Evolutionary conservation across 2,797 vertebrate genomes (phyloP).

Genomic region (Gorsachius magnificus): DNA sequence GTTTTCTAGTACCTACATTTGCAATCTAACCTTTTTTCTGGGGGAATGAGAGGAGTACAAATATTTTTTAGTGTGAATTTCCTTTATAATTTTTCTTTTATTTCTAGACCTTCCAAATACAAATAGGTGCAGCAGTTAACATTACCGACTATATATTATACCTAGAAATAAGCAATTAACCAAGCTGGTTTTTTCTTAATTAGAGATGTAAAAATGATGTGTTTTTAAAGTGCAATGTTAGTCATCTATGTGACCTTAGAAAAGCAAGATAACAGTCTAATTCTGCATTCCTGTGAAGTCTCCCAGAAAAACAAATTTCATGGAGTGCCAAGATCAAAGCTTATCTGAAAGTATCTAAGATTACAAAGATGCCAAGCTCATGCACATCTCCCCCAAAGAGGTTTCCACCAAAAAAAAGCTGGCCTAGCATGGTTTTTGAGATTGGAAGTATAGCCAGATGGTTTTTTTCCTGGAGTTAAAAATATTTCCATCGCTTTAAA

Average conservation of each 20-base stretch:
- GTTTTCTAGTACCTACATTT: background rate
- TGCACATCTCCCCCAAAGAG: background rate
- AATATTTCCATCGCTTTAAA: background rate
- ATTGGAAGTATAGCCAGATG: background rate
- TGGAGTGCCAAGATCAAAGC: background rate
- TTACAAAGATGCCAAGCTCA: background rate
- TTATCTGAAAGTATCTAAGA: background rate
- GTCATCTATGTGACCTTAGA: background rate
- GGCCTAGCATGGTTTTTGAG: background rate
- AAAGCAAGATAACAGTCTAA: background rate
- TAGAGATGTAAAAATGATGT: background rate
- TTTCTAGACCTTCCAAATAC: background rate
- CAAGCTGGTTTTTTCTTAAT: background rate
- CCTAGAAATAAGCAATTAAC: background rate
- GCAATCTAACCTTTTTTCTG: background rate
- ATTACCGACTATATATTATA: background rate
- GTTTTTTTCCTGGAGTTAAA: background rate
- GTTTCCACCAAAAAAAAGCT: background rate
- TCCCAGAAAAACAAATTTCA: background rate
- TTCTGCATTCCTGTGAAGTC: background rate
- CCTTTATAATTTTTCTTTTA: background rate
- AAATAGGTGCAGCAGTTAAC: background rate
- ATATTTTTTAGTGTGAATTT: background rate
- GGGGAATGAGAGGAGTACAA: background rate
- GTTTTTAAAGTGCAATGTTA: background rate